These are phyloP conservation scores for Tyrannus savana DNA, from an alignment of 2,113 vertebrate genomes.

Conservation along the genomic window DNA sequence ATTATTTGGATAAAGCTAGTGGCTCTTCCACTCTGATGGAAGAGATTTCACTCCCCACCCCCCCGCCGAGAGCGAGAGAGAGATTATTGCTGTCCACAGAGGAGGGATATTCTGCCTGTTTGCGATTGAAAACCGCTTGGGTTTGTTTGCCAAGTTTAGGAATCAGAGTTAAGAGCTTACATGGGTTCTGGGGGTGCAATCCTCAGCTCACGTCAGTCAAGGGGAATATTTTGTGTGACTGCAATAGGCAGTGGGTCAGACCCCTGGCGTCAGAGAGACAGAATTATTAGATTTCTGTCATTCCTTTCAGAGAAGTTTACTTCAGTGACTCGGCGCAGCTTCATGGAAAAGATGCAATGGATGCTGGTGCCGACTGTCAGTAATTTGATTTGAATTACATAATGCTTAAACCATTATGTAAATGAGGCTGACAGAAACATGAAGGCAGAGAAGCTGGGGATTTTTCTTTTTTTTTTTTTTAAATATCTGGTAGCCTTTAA, in stretches of 20 bases:
- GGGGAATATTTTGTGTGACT: background rate
- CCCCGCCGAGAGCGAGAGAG: background rate
- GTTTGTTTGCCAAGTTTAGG: constrained; percentile 49
- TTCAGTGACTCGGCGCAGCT: background rate
- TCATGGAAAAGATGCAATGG: background rate
- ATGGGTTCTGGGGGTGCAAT: background rate
- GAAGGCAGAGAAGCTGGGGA: background rate
- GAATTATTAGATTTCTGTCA: constrained; percentile 15
- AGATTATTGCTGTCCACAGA: constrained; percentile 41
- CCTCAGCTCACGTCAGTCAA: background rate
- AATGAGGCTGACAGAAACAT: constrained; percentile 23
- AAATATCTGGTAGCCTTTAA: background rate
- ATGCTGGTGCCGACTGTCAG: constrained; percentile 15
- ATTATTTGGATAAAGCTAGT: constrained; percentile 2
- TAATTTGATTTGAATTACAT: constrained; percentile 51
- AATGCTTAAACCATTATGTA: constrained; percentile 59
- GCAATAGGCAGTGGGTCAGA: background rate
- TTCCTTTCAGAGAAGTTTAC: background rate
- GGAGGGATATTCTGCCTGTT: constrained; percentile 18
- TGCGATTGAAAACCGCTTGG: background rate
- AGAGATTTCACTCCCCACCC: background rate
- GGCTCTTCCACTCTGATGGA: constrained; percentile 3
- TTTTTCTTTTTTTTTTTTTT: background rate
- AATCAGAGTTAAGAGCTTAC: constrained; percentile 61
- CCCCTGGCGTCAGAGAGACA: background rate